Conservation (phyloP, 2,888 invertebrate genomes). For the Acrobasis repandana region DNA sequence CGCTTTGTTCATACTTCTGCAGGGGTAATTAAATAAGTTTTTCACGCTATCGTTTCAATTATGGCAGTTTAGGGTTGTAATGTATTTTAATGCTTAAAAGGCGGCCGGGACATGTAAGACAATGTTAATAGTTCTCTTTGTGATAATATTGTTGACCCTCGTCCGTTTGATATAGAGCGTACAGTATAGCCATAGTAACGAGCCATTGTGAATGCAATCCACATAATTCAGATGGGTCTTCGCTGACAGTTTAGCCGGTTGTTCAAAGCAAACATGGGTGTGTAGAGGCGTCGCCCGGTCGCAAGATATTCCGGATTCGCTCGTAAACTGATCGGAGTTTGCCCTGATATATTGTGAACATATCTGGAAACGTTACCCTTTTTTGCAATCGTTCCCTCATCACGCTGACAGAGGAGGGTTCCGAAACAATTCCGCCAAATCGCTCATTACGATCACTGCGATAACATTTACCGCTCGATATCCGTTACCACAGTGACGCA, state of each 20-base stretch:
- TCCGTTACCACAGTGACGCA: constrained; percentile 24
- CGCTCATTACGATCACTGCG: constrained; percentile 52
- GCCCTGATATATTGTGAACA: constrained; percentile 56
- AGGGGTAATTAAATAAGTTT: constrained; percentile 20
- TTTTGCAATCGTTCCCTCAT: constrained; percentile 61
- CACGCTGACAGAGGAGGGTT: constrained; percentile 56
- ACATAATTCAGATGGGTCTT: constrained; percentile 17
- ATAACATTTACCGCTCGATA: constrained; percentile 42
- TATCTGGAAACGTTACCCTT: constrained; percentile 54
- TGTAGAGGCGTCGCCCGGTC: constrained; percentile 29
- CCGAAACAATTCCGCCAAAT: constrained; percentile 56
- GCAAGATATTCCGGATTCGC: constrained; percentile 43
- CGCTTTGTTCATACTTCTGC: constrained; percentile 13
- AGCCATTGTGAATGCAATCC: constrained; percentile 18
- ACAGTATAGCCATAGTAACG: constrained; percentile 14
- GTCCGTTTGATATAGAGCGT: constrained; percentile 7
- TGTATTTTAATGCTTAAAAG: constrained; percentile 12
- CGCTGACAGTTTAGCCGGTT: constrained; percentile 13
- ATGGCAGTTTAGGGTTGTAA: not conserved
- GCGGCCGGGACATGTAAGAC: constrained; percentile 9
- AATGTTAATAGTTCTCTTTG: constrained; percentile 18
- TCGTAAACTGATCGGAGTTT: constrained; percentile 51
- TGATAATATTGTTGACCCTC: constrained; percentile 16
- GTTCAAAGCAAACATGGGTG: constrained; percentile 26
- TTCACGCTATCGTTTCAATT: constrained; percentile 10